Evolutionary conservation across 2,888 invertebrate species (phyloP).

Genomic region (Muscina levida): DNA sequence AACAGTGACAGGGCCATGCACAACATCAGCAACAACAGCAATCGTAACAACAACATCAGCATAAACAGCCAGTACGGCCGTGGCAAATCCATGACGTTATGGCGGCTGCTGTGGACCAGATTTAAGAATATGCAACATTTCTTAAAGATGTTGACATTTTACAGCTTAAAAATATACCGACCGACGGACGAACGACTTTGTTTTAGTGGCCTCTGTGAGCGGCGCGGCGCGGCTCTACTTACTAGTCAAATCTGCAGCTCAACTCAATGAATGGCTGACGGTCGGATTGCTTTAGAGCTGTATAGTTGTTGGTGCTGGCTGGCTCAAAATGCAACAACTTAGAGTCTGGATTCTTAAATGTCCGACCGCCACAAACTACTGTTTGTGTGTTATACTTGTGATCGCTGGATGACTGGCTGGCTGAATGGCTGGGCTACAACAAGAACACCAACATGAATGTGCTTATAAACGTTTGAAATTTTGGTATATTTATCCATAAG

Average conservation of each 20-base stretch:
- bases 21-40: conserved; percentile 3
- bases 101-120: conserved; percentile 69
- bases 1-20: conserved; percentile 14
- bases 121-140: conserved; percentile 78
- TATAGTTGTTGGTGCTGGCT: conserved; percentile 4
- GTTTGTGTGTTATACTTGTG: conserved; percentile 6
- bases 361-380: conserved; percentile 26
- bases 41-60: conserved; percentile 33
- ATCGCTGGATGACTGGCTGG: background rate
- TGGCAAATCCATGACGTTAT: conserved; percentile 37
- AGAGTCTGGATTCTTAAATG: conserved; percentile 42
- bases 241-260: conserved; percentile 57
- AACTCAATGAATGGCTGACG: background rate
- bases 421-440: background rate
- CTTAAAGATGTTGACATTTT: conserved; percentile 78
- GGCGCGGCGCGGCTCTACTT: conserved; percentile 20
- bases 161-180: conserved; percentile 65
- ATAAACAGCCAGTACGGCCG: conserved; percentile 44
- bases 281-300: background rate
- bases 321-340: conserved; percentile 25
- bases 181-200: no score
- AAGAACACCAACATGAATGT: background rate
- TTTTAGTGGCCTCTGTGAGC: conserved; percentile 33
- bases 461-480: conserved; percentile 28
- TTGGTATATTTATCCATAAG: conserved; percentile 21